Percentiles rank a stretch among this genome's conserved stretches.
Conservation (phyloP, 1,140 invertebrate species). For the Patella vulgata region DNA sequence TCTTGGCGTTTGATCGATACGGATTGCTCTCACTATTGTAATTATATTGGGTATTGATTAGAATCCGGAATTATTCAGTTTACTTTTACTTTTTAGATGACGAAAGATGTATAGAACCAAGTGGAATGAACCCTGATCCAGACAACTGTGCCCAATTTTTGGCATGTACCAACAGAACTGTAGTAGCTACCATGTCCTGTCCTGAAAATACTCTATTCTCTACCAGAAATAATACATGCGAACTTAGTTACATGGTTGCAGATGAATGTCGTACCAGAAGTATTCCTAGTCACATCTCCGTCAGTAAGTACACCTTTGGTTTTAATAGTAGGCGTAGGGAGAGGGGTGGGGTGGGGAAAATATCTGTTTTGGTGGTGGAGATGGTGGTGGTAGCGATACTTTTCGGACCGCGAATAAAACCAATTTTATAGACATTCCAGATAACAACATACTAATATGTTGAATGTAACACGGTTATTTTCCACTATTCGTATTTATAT, state of each 20-base stretch:
- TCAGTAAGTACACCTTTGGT: conserved; percentile 34
- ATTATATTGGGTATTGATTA: too few relatives aligned
- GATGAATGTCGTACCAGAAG: conserved; percentile 32
- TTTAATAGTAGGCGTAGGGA: neutral
- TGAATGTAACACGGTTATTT: too few relatives aligned
- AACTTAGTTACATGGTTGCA: conserved; percentile 41
- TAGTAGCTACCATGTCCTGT: conserved; percentile 46
- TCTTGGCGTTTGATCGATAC: too few relatives aligned
- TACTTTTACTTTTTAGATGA: conserved; percentile 31
- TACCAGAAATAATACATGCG: conserved; percentile 42
- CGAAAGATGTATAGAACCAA: conserved; percentile 30
- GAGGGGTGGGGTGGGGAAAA: neutral
- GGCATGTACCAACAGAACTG: conserved; percentile 41
- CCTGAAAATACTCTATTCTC: conserved; percentile 45
- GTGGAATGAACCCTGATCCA: conserved; percentile 45
- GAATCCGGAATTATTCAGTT: too few relatives aligned
- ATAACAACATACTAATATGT: too few relatives aligned
- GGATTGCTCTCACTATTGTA: too few relatives aligned
- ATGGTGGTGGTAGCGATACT: too few relatives aligned
- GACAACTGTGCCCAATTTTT: conserved; percentile 47
- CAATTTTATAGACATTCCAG: too few relatives aligned
- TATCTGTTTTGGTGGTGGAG: neutral
- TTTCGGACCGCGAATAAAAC: too few relatives aligned
- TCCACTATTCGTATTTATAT: too few relatives aligned
- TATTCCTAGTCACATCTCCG: conserved; percentile 36